These are phyloP conservation scores for Colius striatus DNA, from an alignment of 2,113 vertebrate species.

Conservation along the genomic window DNA sequence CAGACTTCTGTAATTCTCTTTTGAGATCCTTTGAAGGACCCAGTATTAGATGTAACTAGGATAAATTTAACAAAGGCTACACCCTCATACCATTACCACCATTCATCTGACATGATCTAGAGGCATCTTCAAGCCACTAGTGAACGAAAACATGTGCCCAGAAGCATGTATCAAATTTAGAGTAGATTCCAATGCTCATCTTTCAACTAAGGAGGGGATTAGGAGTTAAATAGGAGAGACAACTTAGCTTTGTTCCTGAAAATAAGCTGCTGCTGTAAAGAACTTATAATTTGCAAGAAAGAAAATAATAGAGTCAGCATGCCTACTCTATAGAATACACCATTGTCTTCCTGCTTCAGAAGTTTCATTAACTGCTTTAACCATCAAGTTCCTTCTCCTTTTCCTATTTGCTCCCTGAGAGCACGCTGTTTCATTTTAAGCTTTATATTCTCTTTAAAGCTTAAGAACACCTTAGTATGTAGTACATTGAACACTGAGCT, in stretches of 20 bases:
- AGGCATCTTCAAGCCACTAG: background rate
- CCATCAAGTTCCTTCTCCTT: background rate
- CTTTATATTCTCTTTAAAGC: background rate
- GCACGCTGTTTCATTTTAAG: background rate
- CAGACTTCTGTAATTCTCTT: background rate
- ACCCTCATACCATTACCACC: background rate
- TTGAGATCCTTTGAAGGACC: background rate
- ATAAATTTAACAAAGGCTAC: background rate
- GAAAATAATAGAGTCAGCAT: background rate
- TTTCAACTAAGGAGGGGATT: background rate
- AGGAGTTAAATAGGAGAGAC: background rate
- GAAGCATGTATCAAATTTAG: background rate
- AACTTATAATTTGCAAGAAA: background rate
- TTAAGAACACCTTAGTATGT: background rate
- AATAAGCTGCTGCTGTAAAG: background rate
- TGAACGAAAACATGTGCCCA: background rate
- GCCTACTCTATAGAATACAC: background rate
- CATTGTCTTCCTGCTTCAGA: background rate
- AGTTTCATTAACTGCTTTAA: background rate
- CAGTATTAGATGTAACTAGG: too few species aligned
- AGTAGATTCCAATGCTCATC: background rate
- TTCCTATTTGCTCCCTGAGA: background rate
- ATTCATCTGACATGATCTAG: background rate
- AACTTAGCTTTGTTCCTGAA: background rate
- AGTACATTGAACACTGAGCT: background rate